phyloP scores from a whole-genome alignment of 2,797 vertebrate genomes.

The Emydoidea blandingii region DNA sequence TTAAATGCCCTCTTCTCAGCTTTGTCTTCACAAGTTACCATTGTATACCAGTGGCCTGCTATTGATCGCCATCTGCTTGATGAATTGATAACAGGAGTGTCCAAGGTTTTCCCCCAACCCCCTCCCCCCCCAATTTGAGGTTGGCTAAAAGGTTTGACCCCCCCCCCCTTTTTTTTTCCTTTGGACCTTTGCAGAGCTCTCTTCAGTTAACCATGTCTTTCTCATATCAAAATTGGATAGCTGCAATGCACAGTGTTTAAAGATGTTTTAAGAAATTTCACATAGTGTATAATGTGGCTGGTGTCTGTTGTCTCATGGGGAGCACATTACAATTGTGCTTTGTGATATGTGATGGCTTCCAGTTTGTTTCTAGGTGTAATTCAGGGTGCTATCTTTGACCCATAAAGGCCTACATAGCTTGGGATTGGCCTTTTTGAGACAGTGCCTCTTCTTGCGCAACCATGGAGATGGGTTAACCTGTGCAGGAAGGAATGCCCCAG shows the following conservation, averaged over 20 bases:
- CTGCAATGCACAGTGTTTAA: neutral
- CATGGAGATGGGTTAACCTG: neutral
- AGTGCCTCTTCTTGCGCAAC: neutral
- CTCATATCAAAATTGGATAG: no score
- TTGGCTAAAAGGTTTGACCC: neutral
- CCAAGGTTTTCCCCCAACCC: neutral
- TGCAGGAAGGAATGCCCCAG: neutral
- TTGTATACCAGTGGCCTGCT: neutral
- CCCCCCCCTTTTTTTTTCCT: neutral
- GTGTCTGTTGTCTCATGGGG: fast-evolving
- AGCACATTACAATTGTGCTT: neutral
- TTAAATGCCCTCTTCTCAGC: fast-evolving
- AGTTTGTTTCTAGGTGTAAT: neutral
- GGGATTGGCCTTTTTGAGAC: neutral
- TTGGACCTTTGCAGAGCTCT: neutral
- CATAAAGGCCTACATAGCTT: neutral
- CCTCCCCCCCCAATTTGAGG: neutral
- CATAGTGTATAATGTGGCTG: neutral
- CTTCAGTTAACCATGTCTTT: no score
- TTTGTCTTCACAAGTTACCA: neutral
- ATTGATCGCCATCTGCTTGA: neutral
- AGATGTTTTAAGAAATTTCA: neutral
- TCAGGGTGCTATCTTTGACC: neutral
- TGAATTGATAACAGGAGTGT: neutral
- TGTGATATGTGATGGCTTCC: neutral